Conservation (phyloP, 1,140 invertebrate species). For the Lethrus apterus region DNA sequence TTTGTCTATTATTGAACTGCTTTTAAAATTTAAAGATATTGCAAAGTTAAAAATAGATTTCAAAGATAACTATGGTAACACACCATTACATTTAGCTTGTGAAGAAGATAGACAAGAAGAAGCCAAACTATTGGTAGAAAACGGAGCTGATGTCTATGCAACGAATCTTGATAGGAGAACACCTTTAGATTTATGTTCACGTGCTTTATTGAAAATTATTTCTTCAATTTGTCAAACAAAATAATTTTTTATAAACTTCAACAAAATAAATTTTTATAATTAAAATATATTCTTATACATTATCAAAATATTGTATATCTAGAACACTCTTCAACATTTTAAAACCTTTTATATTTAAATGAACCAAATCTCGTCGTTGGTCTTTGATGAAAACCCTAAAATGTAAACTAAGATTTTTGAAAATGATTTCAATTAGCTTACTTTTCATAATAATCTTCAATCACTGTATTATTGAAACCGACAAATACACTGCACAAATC, state of each 20-base stretch:
- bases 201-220: slow-evolving; percentile 20
- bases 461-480: neutral
- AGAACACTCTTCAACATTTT: neutral
- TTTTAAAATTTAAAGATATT: slow-evolving; percentile 48
- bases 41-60: slow-evolving; percentile 44
- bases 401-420: neutral
- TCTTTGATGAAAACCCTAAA: no score
- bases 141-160: slow-evolving; percentile 55
- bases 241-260: neutral
- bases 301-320: slow-evolving; percentile 1
- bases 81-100: slow-evolving; percentile 74
- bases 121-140: slow-evolving; percentile 57
- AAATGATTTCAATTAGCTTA: neutral
- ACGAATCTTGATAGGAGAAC: slow-evolving; percentile 66
- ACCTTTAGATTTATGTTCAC: slow-evolving; percentile 58
- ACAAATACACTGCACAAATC: neutral
- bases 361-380: neutral
- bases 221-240: neutral
- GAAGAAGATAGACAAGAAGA: slow-evolving; percentile 71
- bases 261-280: neutral
- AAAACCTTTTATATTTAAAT: neutral
- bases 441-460: neutral
- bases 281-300: neutral
- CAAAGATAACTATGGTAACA: slow-evolving; percentile 60
- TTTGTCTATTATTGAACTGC: slow-evolving; percentile 58